A percentile compares a stretch with the other conserved stretches of the same genome.
phyloP scores from a whole-genome alignment of 30 jellyfish, hydroid and myxozoan species.

The Nemopilema nomurai region DNA sequence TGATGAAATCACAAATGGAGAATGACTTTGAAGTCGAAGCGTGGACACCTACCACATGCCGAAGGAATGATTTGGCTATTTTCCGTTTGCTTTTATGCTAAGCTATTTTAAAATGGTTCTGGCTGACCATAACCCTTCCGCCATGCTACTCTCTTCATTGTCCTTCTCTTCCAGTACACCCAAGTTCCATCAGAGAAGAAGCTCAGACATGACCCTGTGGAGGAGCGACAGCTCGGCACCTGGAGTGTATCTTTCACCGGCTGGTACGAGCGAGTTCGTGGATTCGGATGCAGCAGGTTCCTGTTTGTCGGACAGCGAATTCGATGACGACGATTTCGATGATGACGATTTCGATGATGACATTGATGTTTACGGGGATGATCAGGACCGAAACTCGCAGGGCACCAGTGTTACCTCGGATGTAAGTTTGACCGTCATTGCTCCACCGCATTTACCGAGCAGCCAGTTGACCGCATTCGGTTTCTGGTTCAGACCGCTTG shows the following conservation, averaged over 20 bases:
- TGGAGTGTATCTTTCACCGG: constrained; percentile 61
- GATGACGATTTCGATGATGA: constrained; percentile 18
- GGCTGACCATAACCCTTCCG: neutral
- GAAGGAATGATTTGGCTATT: too few relatives aligned
- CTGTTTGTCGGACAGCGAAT: constrained; percentile 83
- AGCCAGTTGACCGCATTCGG: too few relatives aligned
- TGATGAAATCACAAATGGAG: too few relatives aligned
- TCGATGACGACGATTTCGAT: constrained; percentile 69
- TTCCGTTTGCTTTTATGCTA: too few relatives aligned
- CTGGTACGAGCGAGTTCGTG: constrained; percentile 30
- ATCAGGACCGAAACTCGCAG: constrained; percentile 26
- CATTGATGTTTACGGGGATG: neutral
- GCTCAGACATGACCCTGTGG: constrained; percentile 51
- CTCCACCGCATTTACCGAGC: too few relatives aligned
- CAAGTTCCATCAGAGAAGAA: constrained; percentile 11
- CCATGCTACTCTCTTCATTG: neutral
- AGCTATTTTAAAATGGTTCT: neutral
- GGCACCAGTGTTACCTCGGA: constrained; percentile 24
- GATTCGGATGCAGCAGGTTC: constrained; percentile 41
- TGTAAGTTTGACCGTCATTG: constrained; percentile 5
- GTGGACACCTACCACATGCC: too few relatives aligned
- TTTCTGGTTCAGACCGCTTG: too few relatives aligned
- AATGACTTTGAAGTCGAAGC: too few relatives aligned
- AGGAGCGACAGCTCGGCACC: constrained; percentile 25
- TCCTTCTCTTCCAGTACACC: constrained; percentile 1